Evolutionary conservation across 2,797 vertebrate genomes (phyloP), one percentile per base, ranked within the genome.

Genomic region (Onychomys torridus): DNA sequence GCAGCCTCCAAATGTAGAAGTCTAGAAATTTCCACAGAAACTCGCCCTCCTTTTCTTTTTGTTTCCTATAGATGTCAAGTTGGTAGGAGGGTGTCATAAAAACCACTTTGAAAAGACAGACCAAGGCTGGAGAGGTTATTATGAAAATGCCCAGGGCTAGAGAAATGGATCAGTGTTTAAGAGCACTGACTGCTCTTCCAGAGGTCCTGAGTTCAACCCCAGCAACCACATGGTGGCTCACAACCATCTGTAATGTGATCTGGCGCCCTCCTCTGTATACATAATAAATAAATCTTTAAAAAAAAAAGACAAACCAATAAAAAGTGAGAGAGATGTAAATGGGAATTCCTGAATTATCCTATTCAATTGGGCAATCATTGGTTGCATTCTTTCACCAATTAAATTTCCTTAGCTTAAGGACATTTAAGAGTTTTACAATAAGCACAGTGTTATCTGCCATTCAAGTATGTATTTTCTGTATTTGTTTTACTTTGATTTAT

Each of bases 401-500:
- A 88, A 84, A 93, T n/a, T 95, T 95, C 2, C 63, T 43, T 96
- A 79, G 57, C 94, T 96, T 84, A 57, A 79, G 63, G 63, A 96
- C 90, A n/a, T 96, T 95, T 59, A 82, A 63, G 63, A 59, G n/a
- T 94, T 91, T 91, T 67, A 57, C 65, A 82, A 71, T 78, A 91
- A 97, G n/a, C 59, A 61, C 43, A 82, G 0, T 89, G 29, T 73
- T 92, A 95, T 25, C 34, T 81, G 10, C 61, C 29, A 69, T 82
- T 46, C 11, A 89, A 87, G 5, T 89, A 49, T 40, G n/a, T 89
- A 78, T 16, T 65, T 92, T 75, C 21, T 90, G 32, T 23, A 6
- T 87, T 97, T 93, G 14, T 94, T 96, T 93, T 95, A 91, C 82
- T 92, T 88, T 95, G 55, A 16, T 94, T 97, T 91, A 25, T 94